Percentiles rank a stretch among this genome's conserved stretches.
These are phyloP conservation scores for Glaucidium brasilianum DNA, from an alignment of 2,113 vertebrate species.

Conservation along the genomic window DNA sequence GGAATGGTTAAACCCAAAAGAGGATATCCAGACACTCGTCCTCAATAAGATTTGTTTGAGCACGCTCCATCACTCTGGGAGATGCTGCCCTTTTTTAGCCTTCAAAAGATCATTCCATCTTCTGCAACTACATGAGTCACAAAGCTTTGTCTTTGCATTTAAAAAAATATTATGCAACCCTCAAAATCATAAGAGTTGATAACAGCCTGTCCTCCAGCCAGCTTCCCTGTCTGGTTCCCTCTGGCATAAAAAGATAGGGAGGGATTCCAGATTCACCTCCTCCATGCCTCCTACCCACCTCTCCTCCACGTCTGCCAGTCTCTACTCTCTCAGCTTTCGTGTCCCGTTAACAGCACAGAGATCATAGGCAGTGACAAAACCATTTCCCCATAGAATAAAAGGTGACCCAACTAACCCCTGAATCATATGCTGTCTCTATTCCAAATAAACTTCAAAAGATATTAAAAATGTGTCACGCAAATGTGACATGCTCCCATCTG, in stretches of 20 bases:
- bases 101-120: background rate
- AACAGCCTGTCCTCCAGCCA: background rate
- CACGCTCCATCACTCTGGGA: background rate
- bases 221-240: background rate
- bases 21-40: background rate
- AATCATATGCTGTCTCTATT: background rate
- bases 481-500: background rate
- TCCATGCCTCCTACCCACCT: background rate
- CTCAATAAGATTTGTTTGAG: background rate
- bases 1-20: background rate
- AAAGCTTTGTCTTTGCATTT: background rate
- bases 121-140: background rate
- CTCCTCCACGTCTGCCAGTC: background rate
- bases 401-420: background rate
- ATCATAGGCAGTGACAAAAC: background rate
- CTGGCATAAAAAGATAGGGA: background rate
- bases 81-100: background rate
- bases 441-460: background rate
- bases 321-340: background rate
- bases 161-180: background rate
- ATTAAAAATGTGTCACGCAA: background rate
- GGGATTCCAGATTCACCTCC: background rate
- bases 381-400: background rate
- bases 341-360: fast-evolving
- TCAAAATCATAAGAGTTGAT: background rate